Evolutionary conservation across 2,113 vertebrate genomes (phyloP).

Genomic region (Ptilonorhynchus violaceus): DNA sequence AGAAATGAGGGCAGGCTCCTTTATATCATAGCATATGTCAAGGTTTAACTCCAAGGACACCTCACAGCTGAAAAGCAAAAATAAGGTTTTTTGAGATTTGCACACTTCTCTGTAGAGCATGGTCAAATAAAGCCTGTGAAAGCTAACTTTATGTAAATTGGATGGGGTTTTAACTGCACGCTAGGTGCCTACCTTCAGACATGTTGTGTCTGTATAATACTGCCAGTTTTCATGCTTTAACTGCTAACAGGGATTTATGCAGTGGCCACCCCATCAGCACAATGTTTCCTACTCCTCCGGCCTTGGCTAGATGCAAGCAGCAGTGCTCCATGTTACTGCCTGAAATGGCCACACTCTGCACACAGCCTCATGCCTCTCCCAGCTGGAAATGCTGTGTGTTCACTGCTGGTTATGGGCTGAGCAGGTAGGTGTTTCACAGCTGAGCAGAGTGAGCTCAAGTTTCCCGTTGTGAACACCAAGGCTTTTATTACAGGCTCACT

Average conservation of each 20-base stretch:
- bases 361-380: background rate
- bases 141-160: background rate
- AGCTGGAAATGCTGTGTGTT: fast-evolving
- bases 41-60: background rate
- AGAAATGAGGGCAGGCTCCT: background rate
- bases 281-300: background rate
- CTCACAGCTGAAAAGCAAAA: background rate
- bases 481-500: background rate
- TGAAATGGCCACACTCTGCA: background rate
- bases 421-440: background rate
- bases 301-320: background rate
- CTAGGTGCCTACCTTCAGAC: background rate
- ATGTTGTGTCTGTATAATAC: fast-evolving
- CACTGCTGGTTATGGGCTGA: background rate
- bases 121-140: background rate
- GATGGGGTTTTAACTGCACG: background rate
- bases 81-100: background rate
- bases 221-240: background rate
- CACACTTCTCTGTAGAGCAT: background rate
- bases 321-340: background rate
- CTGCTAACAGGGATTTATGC: background rate
- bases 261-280: background rate
- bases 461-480: background rate
- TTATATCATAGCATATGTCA: background rate
- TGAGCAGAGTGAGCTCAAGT: background rate